A percentile compares a stretch with the other conserved stretches of the same genome.
phyloP scores from a whole-genome alignment of 2,888 invertebrate species.

The Andrena trimmerana region DNA sequence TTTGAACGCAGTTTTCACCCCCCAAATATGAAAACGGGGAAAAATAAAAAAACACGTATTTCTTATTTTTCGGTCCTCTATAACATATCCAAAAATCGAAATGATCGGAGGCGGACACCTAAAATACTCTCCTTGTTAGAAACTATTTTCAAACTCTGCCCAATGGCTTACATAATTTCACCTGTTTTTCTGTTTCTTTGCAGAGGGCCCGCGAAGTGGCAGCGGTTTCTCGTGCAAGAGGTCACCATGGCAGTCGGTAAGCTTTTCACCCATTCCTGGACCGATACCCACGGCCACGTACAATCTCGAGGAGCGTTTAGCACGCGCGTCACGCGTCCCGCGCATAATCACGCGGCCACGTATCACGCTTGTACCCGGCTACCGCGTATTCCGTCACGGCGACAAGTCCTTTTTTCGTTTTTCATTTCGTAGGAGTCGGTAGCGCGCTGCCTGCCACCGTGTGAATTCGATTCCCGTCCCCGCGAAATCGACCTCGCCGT shows the following conservation, averaged over 20 bases:
- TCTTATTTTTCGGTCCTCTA: too few species aligned
- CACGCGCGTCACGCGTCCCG: conserved; percentile 72
- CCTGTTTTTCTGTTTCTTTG: conserved; percentile 7
- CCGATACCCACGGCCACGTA: conserved; percentile 58
- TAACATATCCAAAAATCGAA: too few species aligned
- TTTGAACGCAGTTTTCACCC: too few species aligned
- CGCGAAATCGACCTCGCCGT: conserved; percentile 24
- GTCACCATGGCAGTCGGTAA: conserved; percentile 79
- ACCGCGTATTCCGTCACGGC: conserved; percentile 64
- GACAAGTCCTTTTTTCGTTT: conserved; percentile 51
- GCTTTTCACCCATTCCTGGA: conserved; percentile 56
- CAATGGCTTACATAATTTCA: too few species aligned
- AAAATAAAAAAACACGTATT: too few species aligned
- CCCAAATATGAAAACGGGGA: too few species aligned
- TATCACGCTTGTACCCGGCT: conserved; percentile 59
- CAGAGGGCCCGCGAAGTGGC: conserved; percentile 55
- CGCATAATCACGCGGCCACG: conserved; percentile 76
- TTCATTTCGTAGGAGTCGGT: conserved; percentile 17
- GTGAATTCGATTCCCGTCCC: conserved; percentile 1
- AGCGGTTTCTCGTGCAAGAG: conserved; percentile 55
- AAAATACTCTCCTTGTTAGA: too few species aligned
- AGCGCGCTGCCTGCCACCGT: conserved; percentile 1
- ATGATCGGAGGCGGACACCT: too few species aligned
- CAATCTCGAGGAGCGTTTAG: conserved; percentile 51
- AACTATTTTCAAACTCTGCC: too few species aligned